Evolutionary conservation across 2,797 vertebrate species (phyloP).

Genomic region (Rhinella marina): DNA sequence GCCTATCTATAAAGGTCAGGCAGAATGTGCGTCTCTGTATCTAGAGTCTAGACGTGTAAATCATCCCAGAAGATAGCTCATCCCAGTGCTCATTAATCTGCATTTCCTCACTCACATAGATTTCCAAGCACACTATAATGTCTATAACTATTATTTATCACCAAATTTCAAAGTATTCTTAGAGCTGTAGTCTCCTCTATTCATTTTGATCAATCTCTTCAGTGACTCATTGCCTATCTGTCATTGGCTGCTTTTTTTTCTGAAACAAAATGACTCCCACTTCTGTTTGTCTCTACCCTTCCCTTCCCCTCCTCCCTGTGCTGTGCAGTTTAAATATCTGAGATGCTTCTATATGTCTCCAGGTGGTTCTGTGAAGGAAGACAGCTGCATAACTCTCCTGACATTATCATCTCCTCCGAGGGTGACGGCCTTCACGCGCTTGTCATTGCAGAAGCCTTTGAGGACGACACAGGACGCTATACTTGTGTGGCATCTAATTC

Average conservation of each 20-base stretch:
- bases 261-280: constrained; percentile 2
- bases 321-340: constrained; percentile 49
- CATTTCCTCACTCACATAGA: not conserved
- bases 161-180: constrained; percentile 34
- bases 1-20: constrained; percentile 1
- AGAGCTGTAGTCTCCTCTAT: not conserved
- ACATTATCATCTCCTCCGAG: constrained; percentile 87
- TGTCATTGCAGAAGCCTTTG: constrained; percentile 92
- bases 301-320: constrained; percentile 14
- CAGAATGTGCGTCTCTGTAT: not conserved
- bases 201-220: constrained; percentile 17
- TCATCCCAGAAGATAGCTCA: constrained; percentile 32
- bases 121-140: constrained; percentile 20
- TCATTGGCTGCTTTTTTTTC: constrained; percentile 31
- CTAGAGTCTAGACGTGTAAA: constrained; percentile 47
- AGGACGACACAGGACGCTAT: constrained; percentile 98
- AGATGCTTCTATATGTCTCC: constrained; percentile 65
- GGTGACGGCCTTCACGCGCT: constrained; percentile 87
- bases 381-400: constrained; percentile 89
- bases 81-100: constrained; percentile 36
- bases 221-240: constrained; percentile 50
- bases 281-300: not conserved
- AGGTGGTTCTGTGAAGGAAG: constrained; percentile 99
- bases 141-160: constrained; percentile 42
- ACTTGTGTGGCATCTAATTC: constrained; percentile 93